phyloP scores from a whole-genome alignment of 2,113 vertebrate genomes.

The Podarcis cretensis region DNA sequence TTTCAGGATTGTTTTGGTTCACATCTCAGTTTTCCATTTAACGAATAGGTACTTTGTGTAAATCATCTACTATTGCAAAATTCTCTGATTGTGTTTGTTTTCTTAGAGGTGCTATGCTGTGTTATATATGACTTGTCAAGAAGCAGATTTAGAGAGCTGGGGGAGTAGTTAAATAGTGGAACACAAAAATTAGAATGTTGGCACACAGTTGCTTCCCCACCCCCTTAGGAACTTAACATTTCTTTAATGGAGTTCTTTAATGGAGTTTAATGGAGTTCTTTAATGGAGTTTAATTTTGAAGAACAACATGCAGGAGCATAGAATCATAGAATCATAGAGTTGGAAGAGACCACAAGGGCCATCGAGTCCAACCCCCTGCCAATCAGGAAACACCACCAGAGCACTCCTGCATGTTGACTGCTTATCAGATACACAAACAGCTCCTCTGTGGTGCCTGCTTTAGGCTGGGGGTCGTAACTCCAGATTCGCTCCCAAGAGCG shows the following conservation, averaged over 20 bases:
- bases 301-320: slow-evolving; percentile 30
- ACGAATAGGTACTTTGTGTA: slow-evolving; percentile 48
- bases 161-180: slow-evolving; percentile 40
- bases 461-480: neutral
- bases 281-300: slow-evolving; percentile 49
- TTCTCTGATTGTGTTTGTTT: slow-evolving; percentile 40
- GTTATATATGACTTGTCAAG: slow-evolving; percentile 51
- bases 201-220: slow-evolving; percentile 33
- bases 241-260: slow-evolving; percentile 44
- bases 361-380: too few species aligned
- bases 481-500: neutral
- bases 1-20: slow-evolving; percentile 51
- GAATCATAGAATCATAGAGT: too few species aligned
- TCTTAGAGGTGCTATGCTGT: slow-evolving; percentile 63
- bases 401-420: neutral
- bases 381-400: neutral
- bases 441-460: neutral
- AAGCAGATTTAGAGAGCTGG: slow-evolving; percentile 47
- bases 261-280: too few species aligned
- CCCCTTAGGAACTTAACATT: slow-evolving; percentile 44
- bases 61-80: slow-evolving; percentile 44
- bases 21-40: slow-evolving; percentile 60
- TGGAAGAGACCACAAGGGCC: too few species aligned
- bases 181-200: slow-evolving; percentile 28
- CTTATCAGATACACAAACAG: slow-evolving; percentile 14